A percentile compares a stretch with the other conserved stretches of the same genome.
Conservation (phyloP, 1,140 invertebrate species). For the Orius laevigatus region DNA sequence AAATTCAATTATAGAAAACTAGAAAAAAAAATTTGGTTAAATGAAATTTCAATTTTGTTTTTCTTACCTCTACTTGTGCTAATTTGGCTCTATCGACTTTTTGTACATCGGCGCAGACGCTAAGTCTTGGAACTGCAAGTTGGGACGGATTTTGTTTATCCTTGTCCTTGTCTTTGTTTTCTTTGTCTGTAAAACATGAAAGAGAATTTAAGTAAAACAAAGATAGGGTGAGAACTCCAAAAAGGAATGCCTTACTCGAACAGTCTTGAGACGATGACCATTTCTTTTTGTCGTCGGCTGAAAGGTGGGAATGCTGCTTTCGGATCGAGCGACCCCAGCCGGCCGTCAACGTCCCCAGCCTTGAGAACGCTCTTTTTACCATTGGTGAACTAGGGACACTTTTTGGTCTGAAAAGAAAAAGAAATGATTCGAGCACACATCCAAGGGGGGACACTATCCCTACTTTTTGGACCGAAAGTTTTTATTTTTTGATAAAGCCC, state of each 20-base stretch:
- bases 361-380: constrained; percentile 79
- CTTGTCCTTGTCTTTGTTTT: constrained; percentile 61
- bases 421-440: too few relatives aligned
- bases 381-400: constrained; percentile 88
- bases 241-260: constrained; percentile 46
- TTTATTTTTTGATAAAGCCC: too few relatives aligned
- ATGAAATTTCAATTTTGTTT: neutral
- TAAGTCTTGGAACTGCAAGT: constrained; percentile 66
- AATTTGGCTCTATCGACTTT: constrained; percentile 83
- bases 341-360: constrained; percentile 72
- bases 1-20: constrained; percentile 91
- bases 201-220: neutral
- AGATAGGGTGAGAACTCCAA: neutral
- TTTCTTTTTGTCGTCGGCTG: constrained; percentile 76
- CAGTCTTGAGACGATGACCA: constrained; percentile 85
- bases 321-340: constrained; percentile 75
- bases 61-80: constrained; percentile 70
- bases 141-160: constrained; percentile 37
- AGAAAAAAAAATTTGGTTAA: constrained; percentile 22
- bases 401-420: constrained; percentile 50
- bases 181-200: constrained; percentile 39
- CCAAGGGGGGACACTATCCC: too few relatives aligned
- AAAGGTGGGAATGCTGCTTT: constrained; percentile 51
- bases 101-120: constrained; percentile 81
- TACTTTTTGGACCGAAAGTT: too few relatives aligned